phyloP scores from a whole-genome alignment of 2,888 invertebrate genomes.

The Hydrotaea diabolus region DNA sequence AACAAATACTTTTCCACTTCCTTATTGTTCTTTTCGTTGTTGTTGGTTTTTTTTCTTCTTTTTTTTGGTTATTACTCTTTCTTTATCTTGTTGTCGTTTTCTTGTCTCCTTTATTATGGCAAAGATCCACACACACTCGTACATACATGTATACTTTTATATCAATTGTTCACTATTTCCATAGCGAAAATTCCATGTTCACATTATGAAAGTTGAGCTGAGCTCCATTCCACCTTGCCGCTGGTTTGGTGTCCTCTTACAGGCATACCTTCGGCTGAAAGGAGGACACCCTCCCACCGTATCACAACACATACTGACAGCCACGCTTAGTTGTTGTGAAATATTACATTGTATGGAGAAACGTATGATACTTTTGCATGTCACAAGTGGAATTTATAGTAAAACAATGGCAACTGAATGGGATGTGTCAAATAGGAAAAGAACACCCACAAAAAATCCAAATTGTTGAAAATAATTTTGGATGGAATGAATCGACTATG shows the following conservation, averaged over 20 bases:
- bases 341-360: constrained; percentile 19
- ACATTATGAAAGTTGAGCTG: not conserved
- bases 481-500: too few species aligned
- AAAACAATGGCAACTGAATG: constrained; percentile 42
- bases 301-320: not conserved
- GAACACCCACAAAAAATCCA: not conserved
- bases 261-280: not conserved
- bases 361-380: constrained; percentile 37
- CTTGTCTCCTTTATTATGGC: not conserved
- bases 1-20: constrained; percentile 21
- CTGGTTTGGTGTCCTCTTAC: not conserved
- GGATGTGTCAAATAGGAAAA: not conserved
- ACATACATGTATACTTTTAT: not conserved
- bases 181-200: not conserved
- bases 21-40: not conserved
- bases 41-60: not conserved
- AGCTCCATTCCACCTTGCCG: not conserved
- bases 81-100: not conserved
- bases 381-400: constrained; percentile 47
- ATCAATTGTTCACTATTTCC: not conserved
- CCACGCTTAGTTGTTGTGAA: constrained; percentile 4
- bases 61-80: not conserved
- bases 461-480: too few species aligned
- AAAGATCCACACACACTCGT: not conserved
- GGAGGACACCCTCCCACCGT: not conserved